A percentile compares a stretch with the other conserved stretches of the same genome.
Conservation (phyloP, 1,140 invertebrate genomes). For the Zeugodacus cucurbitae region DNA sequence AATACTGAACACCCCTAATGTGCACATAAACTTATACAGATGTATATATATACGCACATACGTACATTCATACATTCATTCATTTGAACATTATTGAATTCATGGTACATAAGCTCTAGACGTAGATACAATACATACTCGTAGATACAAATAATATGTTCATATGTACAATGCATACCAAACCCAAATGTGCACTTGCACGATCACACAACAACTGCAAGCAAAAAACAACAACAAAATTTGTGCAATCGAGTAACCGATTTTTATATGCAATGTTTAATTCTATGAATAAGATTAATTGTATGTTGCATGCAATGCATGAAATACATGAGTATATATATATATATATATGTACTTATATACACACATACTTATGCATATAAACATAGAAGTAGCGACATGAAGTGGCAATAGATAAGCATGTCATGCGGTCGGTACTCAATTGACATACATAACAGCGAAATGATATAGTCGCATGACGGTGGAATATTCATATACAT, state of each 20-base stretch:
- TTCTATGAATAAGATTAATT: conserved; percentile 29
- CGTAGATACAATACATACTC: too few species aligned
- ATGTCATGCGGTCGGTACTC: not conserved
- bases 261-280: not conserved
- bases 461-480: not conserved
- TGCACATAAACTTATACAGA: not conserved
- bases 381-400: not conserved
- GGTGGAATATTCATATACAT: not conserved
- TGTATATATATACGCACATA: not conserved
- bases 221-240: too few species aligned
- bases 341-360: not conserved
- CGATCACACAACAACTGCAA: too few species aligned
- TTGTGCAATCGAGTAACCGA: not conserved
- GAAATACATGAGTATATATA: too few species aligned
- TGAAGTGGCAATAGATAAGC: not conserved
- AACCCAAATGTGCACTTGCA: too few species aligned
- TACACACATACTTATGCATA: too few species aligned
- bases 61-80: not conserved
- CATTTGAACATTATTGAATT: too few species aligned
- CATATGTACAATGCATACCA: too few species aligned
- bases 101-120: too few species aligned
- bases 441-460: not conserved
- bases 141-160: too few species aligned
- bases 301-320: not conserved
- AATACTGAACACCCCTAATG: not conserved